Base-by-base conservation (phyloP, 2,888 invertebrate genomes). In the Phragmatobia fuliginosa region DNA sequence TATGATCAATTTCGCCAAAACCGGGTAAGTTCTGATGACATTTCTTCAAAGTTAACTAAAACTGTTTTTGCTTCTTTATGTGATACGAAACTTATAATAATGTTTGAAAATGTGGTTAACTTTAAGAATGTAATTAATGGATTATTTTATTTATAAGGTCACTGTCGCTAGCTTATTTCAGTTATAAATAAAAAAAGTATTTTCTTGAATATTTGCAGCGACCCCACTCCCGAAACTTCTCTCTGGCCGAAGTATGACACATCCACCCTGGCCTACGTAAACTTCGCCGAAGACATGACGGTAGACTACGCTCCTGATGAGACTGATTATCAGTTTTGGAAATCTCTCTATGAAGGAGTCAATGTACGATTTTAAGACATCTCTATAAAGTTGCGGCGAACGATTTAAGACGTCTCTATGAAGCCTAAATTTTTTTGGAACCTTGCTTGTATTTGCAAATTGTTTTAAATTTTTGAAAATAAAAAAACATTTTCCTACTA, bases 1-100 rank as follows among this genome's bases (percentile, higher is more conserved):
- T 6, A 71, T 75, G 38, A 74, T 77, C 8, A 77, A 77, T 38
- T 74, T 77, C 33, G 74, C 62, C 1, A 76, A 74, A 62, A 68
- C 32, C 18, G 76, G 74, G 74, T 76, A 41, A 65, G 74, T 68
- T 28, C 21, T n/a, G 49, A n/a, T n/a, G 10, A 6, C n/a, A 49
- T 49, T 49, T 49, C 2, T 56, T 16, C 11, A 56, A 14, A 7
- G 14, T 6, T 56, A 4, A n/a, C n/a, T n/a, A n/a, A 21, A 49
- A n/a, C 8, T 49, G 21, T 49, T 8, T n/a, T 49, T 49, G 0
- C 18, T 45, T 45, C n/a, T 49, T 8, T 21, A 8, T 8, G 21
- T 6, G 6, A 49, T n/a, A 49, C 2, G 8, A 49, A n/a, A 10
- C 8, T 2, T 21, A n/a, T 49, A 8, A 49, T n/a, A 21, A n/a